Percentiles rank a stretch among this genome's conserved stretches.
Conservation (phyloP, 2,113 vertebrate genomes). For the Castor canadensis region DNA sequence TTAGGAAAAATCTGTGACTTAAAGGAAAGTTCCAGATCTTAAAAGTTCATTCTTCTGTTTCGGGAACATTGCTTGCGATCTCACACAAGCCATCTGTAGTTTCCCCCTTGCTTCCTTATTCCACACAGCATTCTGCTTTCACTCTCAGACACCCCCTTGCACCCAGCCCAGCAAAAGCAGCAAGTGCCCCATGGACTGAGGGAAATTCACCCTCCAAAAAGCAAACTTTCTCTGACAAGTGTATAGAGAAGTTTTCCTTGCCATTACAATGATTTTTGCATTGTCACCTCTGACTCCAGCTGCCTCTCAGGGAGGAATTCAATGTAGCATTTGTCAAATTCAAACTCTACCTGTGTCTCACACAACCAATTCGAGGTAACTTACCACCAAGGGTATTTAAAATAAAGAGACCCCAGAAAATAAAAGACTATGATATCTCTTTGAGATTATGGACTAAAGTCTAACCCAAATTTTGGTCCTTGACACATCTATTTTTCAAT, state of each 20-base stretch:
- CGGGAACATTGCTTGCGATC: slow-evolving; percentile 79
- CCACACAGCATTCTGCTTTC: background rate
- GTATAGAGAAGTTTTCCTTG: background rate
- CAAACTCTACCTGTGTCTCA: background rate
- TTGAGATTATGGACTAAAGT: slow-evolving; percentile 33
- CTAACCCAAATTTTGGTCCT: slow-evolving; percentile 29
- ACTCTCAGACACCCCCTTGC: background rate
- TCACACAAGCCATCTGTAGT: slow-evolving; percentile 75
- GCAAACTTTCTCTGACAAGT: background rate
- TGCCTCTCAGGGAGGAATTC: background rate
- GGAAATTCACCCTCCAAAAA: background rate
- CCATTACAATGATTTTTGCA: background rate
- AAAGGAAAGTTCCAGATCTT: slow-evolving; percentile 83
- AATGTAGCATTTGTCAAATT: accelerated
- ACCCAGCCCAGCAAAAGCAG: background rate
- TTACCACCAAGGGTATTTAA: background rate
- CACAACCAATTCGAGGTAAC: background rate
- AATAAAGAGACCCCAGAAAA: background rate
- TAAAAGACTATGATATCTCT: background rate
- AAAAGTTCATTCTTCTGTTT: slow-evolving; percentile 84
- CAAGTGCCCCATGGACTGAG: background rate
- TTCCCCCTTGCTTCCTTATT: slow-evolving; percentile 42
- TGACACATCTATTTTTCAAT: background rate
- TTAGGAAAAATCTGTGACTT: slow-evolving; percentile 80
- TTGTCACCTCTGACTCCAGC: background rate